These are phyloP conservation scores for Pseudomyrmex cubaensis DNA, from an alignment of 1,140 invertebrate species.

Conservation along the genomic window DNA sequence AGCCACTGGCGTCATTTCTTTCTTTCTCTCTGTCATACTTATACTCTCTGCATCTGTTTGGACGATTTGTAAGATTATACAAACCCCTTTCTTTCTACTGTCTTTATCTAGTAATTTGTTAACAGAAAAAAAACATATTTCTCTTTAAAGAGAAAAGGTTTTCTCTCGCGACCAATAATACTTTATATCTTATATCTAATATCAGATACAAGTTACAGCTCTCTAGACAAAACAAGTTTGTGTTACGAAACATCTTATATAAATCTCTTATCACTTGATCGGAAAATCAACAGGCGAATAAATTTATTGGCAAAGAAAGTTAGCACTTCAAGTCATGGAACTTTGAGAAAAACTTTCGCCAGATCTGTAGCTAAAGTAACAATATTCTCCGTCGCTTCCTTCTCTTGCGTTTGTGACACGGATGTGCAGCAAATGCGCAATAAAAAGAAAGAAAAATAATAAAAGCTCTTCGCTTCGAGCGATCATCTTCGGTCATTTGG, in stretches of 20 bases:
- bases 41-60: neutral
- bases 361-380: neutral
- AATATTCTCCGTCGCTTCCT: neutral
- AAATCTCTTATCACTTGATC: neutral
- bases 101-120: neutral
- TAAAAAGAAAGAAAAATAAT: neutral
- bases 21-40: conserved; percentile 21
- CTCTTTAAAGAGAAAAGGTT: neutral
- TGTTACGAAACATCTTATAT: neutral
- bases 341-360: neutral
- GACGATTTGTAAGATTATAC: conserved; percentile 30
- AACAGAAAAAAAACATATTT: neutral
- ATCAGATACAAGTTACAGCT: no score
- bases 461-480: conserved; percentile 45
- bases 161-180: neutral
- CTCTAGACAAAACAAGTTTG: neutral
- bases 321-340: neutral
- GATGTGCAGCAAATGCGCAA: conserved; percentile 52
- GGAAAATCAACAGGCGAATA: conserved; percentile 2
- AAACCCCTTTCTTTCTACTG: neutral
- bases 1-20: neutral
- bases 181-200: no score
- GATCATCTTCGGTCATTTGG: conserved; percentile 72
- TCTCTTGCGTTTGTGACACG: conserved; percentile 25
- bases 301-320: neutral